A percentile compares a stretch with the other conserved stretches of the same genome.
phyloP scores from a whole-genome alignment of 2,113 vertebrate genomes.

The Nicator chloris region DNA sequence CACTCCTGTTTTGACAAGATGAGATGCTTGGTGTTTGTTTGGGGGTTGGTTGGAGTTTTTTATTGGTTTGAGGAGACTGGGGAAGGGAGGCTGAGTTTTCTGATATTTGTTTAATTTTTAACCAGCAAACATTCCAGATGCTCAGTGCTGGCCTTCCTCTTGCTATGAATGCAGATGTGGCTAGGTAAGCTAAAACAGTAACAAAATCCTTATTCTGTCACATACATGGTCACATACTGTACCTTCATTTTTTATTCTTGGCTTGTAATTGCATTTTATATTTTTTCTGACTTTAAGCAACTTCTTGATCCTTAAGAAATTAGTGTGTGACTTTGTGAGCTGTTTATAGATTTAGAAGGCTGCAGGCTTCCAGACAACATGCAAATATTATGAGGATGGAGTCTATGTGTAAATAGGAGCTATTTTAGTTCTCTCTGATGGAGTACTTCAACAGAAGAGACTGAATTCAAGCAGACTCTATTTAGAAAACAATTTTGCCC shows the following conservation, averaged over 20 bases:
- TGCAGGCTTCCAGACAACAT: background rate
- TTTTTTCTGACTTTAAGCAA: background rate
- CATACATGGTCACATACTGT: too few species aligned
- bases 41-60: background rate
- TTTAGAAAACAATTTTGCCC: constrained; percentile 55
- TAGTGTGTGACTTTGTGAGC: background rate
- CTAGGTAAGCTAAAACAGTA: background rate
- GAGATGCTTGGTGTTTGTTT: background rate
- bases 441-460: background rate
- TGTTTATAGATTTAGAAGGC: constrained; percentile 14
- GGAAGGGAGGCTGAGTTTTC: fast-evolving
- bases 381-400: background rate
- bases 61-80: background rate
- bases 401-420: constrained; percentile 3
- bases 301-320: constrained; percentile 24
- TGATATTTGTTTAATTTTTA: background rate
- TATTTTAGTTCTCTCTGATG: background rate
- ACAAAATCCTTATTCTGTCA: background rate
- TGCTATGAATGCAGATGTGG: background rate
- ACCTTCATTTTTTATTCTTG: background rate
- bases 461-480: background rate
- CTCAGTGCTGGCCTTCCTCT: background rate
- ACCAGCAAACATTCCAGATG: background rate
- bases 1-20: background rate
- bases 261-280: background rate